Evolutionary conservation across 2,888 invertebrate genomes (phyloP).

Genomic region (Nomada fabriciana): DNA sequence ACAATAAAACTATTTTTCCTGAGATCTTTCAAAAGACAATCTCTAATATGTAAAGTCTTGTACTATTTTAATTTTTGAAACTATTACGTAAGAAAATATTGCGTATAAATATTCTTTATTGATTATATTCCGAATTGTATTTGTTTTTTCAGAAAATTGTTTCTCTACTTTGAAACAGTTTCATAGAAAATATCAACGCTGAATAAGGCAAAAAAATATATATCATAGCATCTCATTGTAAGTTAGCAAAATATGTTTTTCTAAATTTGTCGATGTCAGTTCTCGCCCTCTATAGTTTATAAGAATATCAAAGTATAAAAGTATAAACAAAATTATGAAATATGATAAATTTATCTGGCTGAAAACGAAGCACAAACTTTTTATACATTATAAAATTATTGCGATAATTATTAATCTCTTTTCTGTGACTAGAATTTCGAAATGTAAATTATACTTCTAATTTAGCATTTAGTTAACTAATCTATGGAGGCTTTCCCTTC

Average conservation of each 20-base stretch:
- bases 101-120: too few relatives aligned
- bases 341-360: slow-evolving; percentile 21
- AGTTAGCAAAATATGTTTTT: slow-evolving; percentile 36
- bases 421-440: slow-evolving; percentile 6
- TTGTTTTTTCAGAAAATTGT: slow-evolving; percentile 1
- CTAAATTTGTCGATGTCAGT: slow-evolving; percentile 15
- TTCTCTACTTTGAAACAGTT: slow-evolving; percentile 24
- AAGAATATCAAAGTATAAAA: slow-evolving; percentile 1
- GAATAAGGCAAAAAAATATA: slow-evolving; percentile 9
- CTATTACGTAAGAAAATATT: background rate
- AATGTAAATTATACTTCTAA: slow-evolving; percentile 12
- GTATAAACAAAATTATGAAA: slow-evolving; percentile 22
- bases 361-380: background rate
- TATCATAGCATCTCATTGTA: background rate
- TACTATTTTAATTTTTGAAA: background rate
- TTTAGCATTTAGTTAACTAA: background rate
- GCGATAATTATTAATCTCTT: background rate
- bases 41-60: background rate
- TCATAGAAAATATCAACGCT: slow-evolving; percentile 9
- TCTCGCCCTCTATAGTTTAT: slow-evolving; percentile 19
- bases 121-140: too few relatives aligned
- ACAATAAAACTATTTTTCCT: background rate
- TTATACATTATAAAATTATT: slow-evolving; percentile 21
- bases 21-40: background rate
- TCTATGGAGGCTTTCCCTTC: background rate